Base-by-base conservation (phyloP, 2,797 vertebrate genomes). In the Urosaurus nigricauda region DNA sequence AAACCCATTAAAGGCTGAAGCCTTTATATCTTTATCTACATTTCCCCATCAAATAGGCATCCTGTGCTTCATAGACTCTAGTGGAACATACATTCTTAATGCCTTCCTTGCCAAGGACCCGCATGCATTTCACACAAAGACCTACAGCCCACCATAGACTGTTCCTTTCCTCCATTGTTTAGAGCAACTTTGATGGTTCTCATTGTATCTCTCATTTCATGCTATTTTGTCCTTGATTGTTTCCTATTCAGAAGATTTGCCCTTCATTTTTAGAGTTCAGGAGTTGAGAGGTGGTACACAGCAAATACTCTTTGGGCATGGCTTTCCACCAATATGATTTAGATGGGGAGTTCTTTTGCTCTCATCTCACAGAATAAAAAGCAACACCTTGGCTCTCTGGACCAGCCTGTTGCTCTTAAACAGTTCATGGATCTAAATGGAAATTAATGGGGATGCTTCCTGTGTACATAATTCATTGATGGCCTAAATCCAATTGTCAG, bases 141-240 rank as follows among this genome's bases (percentile, higher is more conserved):
- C 43, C 43, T 70, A 29, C 29, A 78, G 40, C 74, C 32, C 60
- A 35, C 32, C n/a, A 77, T 1, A 16, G 43, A 83, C 47, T 53
- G 2, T 78, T 83, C 47, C 58, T 83, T 78, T 65, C 71, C 53
- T 77, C 77, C 73, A 83, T 78, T 88, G 81, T 68, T 83, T 75
- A 37, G 73, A 58, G 58, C 77, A 83, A 68, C 73, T 68, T 88
- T 83, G 73, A 68, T 88, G 87, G 68, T 26, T 53, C n/a, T 77
- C 81, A 83, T 83, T 68, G 80, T 88, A 71, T 83, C 58, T 83
- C 58, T 88, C 81, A 83, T 88, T 83, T 88, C 87, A 88, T 88
- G 87, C 40, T 53, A 43, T 83, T 88, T 88, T 88, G 81, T 83
- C 80, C 24, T 21, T 21, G 47, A 53, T 88, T 88, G 58, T 88